These are phyloP conservation scores for Dyspetes luteomarginatus DNA, from an alignment of 2,888 invertebrate genomes.

Conservation along the genomic window DNA sequence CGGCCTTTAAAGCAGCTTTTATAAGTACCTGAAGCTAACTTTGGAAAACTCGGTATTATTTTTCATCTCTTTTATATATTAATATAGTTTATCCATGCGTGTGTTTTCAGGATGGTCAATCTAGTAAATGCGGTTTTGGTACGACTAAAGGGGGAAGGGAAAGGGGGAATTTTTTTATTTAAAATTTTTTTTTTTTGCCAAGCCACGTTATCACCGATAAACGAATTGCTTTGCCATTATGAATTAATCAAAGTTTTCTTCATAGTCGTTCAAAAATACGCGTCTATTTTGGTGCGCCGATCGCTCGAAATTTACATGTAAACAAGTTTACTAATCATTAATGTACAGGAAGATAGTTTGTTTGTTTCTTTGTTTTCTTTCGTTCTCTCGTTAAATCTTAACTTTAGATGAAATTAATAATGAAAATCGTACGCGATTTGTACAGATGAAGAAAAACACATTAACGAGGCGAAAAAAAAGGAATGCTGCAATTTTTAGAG, in stretches of 20 bases:
- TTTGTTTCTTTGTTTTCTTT: conserved; percentile 38
- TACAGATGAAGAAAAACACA: conserved; percentile 34
- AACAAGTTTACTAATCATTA: conserved; percentile 69
- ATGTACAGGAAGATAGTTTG: conserved; percentile 80
- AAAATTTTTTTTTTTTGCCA: conserved; percentile 66
- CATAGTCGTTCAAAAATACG: conserved; percentile 78
- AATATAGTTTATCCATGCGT: conserved; percentile 27
- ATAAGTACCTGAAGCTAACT: conserved; percentile 81
- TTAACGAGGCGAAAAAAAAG: conserved; percentile 15
- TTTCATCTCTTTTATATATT: conserved; percentile 36
- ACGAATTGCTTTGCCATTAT: conserved; percentile 65
- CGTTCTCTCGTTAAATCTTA: conserved; percentile 33
- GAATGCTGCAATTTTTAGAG: conserved; percentile 34
- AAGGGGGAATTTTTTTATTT: not conserved
- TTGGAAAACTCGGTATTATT: conserved; percentile 77
- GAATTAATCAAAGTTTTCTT: conserved; percentile 56
- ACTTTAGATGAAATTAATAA: conserved; percentile 10
- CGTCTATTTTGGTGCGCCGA: conserved; percentile 75
- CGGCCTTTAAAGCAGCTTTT: conserved; percentile 79
- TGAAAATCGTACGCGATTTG: conserved; percentile 16
- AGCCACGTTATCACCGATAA: conserved; percentile 77
- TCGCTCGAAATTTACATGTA: conserved; percentile 77
- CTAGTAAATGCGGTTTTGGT: conserved; percentile 82
- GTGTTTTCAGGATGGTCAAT: conserved; percentile 52
- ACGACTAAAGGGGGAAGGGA: conserved; percentile 76